Conservation (phyloP, 1,140 invertebrate species). For the Leptopilina boulardi region DNA sequence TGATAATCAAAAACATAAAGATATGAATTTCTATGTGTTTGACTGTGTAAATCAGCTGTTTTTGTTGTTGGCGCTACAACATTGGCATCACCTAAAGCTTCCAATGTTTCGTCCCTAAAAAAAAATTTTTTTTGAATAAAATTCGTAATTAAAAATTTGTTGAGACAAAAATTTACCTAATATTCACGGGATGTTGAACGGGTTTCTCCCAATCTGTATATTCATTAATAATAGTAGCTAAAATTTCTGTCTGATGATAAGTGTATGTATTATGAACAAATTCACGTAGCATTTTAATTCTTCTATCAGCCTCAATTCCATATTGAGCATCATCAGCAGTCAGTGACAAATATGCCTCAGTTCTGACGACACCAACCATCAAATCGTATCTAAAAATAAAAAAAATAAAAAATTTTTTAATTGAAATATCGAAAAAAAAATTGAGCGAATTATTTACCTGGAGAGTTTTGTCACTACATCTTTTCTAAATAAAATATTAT, state of each 20-base stretch:
- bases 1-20: constrained; percentile 97
- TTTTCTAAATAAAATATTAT: constrained; percentile 85
- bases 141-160: too few relatives aligned
- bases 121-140: neutral
- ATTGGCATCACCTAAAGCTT: constrained; percentile 94
- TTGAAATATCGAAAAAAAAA: neutral
- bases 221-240: constrained; percentile 94
- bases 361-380: constrained; percentile 93
- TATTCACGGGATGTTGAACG: constrained; percentile 93
- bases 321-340: constrained; percentile 93
- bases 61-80: constrained; percentile 94
- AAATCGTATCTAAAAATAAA: constrained; percentile 87
- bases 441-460: constrained; percentile 70
- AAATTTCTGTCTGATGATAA: constrained; percentile 89
- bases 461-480: constrained; percentile 84
- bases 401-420: too few relatives aligned
- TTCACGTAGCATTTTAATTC: constrained; percentile 93
- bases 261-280: constrained; percentile 95
- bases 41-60: constrained; percentile 94
- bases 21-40: constrained; percentile 88
- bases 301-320: constrained; percentile 91
- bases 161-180: constrained; percentile 77
- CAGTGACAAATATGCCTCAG: constrained; percentile 91
- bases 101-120: constrained; percentile 92
- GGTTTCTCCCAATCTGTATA: constrained; percentile 98